Evolutionary conservation across 1,140 invertebrate genomes (phyloP), one percentile per base, ranked within the genome.

Genomic region (Rhopalosiphum padi): DNA sequence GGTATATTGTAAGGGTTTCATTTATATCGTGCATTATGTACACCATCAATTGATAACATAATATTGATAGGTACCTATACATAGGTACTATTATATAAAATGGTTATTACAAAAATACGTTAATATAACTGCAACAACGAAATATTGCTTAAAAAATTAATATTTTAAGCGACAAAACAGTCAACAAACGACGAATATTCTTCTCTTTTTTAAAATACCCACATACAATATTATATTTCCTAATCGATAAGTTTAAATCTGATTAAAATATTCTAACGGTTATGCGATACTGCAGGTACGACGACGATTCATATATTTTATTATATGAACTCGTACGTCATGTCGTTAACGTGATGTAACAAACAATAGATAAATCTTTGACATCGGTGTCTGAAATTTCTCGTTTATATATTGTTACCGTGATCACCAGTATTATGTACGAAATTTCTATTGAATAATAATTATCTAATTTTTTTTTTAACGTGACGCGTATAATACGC

Each of bases 261-360:
- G n/a, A 68, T 68, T 68, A 68, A n/a, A 68, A 77, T 77, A 77
- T 77, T n/a, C 60, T 77, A 77, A 77, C 60, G 60, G 60, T 77
- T 77, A 77, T 77, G 60, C 15, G 60, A 77, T 77, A 77, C 15
- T 51, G 21, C 41, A 60, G 8, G 60, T 77, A 77, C 60, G n/a
- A 77, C 30, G 60, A 15, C n/a, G 60, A 77, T 77, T 77, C 30
- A 15, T n/a, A n/a, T 15, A 6, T 77, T 77, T 77, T n/a, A 77
- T 77, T n/a, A 18, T 77, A n/a, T 77, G n/a, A 77, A 77, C 30
- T 9, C 18, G 87, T 53, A 88, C 87, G 87, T 88, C 87, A 88
- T 88, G 87, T 88, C 8, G 87, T 53, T 88, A 88, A 88, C 87
- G 87, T 53, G 87, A 51, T 53, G 48, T 51, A 88, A 88, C 48